Evolutionary conservation across 2,113 vertebrate species (phyloP).

Genomic region (Chiloscyllium plagiosum): DNA sequence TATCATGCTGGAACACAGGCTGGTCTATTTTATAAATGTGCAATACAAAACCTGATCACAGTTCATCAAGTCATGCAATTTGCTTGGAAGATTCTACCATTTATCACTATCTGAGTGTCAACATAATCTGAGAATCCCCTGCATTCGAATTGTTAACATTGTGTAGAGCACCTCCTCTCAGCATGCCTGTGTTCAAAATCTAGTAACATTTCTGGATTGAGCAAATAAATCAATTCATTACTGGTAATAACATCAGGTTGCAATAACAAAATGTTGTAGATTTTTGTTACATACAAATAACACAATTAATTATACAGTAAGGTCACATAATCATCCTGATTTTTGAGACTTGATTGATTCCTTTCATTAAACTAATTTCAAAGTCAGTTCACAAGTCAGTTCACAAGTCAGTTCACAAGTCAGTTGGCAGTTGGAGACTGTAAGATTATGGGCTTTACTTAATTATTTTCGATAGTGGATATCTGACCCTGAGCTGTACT

Average conservation of each 20-base stretch:
- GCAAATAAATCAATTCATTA: background rate
- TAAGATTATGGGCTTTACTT: background rate
- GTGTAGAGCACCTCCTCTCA: background rate
- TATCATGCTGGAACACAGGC: background rate
- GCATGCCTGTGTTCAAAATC: background rate
- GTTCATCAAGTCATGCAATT: background rate
- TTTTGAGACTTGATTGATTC: background rate
- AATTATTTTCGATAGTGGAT: background rate
- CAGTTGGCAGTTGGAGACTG: background rate
- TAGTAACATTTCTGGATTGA: background rate
- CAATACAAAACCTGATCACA: background rate
- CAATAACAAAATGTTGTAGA: background rate
- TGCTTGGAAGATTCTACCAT: background rate
- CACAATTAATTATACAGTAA: background rate
- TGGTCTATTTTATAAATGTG: background rate
- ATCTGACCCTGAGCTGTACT: background rate
- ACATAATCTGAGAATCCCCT: background rate
- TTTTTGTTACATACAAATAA: too few species aligned
- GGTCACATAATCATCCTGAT: background rate
- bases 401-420: background rate
- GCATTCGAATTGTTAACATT: background rate
- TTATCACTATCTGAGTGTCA: background rate
- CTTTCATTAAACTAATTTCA: background rate
- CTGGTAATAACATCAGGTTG: background rate
- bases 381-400: background rate